Evolutionary conservation across 2,888 invertebrate species (phyloP).

Genomic region (Tethea ocularis): DNA sequence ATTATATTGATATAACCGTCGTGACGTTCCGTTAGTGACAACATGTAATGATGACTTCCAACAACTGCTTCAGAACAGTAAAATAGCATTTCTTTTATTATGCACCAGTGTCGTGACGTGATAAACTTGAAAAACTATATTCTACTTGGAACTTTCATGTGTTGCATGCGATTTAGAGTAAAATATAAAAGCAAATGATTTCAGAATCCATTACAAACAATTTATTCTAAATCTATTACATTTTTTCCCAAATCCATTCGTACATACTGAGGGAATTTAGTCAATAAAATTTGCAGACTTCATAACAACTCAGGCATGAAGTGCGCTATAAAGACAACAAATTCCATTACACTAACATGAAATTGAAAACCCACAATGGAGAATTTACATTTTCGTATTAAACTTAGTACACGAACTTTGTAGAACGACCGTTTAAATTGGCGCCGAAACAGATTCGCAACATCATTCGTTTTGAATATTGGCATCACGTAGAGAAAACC

Average conservation of each 20-base stretch:
- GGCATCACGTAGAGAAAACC: constrained; percentile 73
- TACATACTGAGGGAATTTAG: background rate
- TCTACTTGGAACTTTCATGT: too few relatives aligned
- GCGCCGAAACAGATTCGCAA: constrained; percentile 71
- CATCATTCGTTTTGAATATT: constrained; percentile 79
- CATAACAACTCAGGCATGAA: constrained; percentile 18
- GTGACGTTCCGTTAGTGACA: too few relatives aligned
- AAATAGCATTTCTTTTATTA: too few relatives aligned
- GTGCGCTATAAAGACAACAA: constrained; percentile 33
- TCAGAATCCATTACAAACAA: background rate
- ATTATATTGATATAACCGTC: too few relatives aligned
- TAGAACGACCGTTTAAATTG: constrained; percentile 64
- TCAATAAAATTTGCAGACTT: constrained; percentile 9
- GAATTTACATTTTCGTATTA: constrained; percentile 62
- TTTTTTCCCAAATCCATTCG: background rate
- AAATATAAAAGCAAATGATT: background rate
- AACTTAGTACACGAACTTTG: constrained; percentile 57
- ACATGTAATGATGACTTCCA: too few relatives aligned
- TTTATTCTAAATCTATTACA: background rate
- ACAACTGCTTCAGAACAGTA: too few relatives aligned
- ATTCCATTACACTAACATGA: constrained; percentile 36
- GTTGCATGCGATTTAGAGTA: too few relatives aligned
- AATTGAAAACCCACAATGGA: constrained; percentile 62
- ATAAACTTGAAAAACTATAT: too few relatives aligned
- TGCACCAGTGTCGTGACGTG: too few relatives aligned